A percentile compares a stretch with the other conserved stretches of the same genome.
Conservation (phyloP, 1,140 invertebrate species). For the Probaryconus sp. region DNA sequence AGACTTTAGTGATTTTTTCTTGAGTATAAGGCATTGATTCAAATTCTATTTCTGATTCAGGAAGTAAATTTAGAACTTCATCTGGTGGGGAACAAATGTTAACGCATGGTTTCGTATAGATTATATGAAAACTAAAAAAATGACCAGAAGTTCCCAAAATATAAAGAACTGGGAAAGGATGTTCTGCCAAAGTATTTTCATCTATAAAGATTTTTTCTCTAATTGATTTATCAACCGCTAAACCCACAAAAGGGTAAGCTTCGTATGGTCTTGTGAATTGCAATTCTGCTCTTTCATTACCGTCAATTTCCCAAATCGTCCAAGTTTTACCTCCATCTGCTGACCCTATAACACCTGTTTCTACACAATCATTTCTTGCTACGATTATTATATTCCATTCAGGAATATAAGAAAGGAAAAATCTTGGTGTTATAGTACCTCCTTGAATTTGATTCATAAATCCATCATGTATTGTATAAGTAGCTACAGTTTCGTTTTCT, state of each 20-base stretch:
- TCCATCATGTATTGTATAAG: constrained; percentile 81
- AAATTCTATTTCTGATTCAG: too few species aligned
- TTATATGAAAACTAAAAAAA: constrained; percentile 81
- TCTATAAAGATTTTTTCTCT: constrained; percentile 77
- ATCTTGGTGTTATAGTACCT: constrained; percentile 66
- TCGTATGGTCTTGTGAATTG: constrained; percentile 79
- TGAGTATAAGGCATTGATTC: too few species aligned
- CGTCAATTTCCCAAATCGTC: constrained; percentile 81
- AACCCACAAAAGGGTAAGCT: constrained; percentile 81
- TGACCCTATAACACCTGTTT: constrained; percentile 79
- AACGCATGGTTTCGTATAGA: constrained; percentile 75
- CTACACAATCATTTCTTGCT: constrained; percentile 80
- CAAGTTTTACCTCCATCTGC: constrained; percentile 75
- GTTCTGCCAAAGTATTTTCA: constrained; percentile 75
- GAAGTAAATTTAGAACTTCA: constrained; percentile 65
- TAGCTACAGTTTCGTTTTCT: constrained; percentile 77
- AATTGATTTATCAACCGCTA: constrained; percentile 79
- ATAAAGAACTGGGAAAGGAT: constrained; percentile 80
- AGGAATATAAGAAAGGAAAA: constrained; percentile 79
- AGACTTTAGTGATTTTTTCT: too few species aligned
- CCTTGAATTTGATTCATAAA: constrained; percentile 78
- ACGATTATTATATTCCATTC: constrained; percentile 81
- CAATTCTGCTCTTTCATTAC: constrained; percentile 80
- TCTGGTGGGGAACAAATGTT: constrained; percentile 75
- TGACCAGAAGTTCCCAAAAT: constrained; percentile 81